A percentile compares a stretch with the other conserved stretches of the same genome.
Evolutionary conservation across 2,888 invertebrate genomes (phyloP).

Genomic region (Leptura quadrifasciata): DNA sequence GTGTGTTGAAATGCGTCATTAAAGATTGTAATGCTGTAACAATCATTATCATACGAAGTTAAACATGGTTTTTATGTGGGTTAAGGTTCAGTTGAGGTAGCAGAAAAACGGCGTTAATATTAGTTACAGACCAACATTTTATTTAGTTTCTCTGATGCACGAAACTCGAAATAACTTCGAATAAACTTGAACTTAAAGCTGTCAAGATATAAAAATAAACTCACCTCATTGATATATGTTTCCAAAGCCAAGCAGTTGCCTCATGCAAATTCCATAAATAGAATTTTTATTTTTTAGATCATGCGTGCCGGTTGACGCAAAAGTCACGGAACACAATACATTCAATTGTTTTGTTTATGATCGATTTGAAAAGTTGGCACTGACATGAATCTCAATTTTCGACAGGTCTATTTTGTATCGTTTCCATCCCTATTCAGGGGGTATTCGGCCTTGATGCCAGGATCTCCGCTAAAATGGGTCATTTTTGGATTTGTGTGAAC

Average conservation of each 20-base stretch:
- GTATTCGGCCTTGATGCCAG: no score
- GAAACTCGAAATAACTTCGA: conserved; percentile 11
- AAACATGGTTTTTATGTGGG: background rate
- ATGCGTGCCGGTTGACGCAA: background rate
- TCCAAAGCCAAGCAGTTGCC: background rate
- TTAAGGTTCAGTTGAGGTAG: background rate
- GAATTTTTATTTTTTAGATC: background rate
- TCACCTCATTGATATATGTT: conserved; percentile 14
- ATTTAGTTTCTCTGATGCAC: conserved; percentile 16
- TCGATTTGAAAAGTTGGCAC: no score
- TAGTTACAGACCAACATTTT: background rate
- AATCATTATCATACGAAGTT: background rate
- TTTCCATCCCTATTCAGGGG: no score
- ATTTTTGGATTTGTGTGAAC: no score
- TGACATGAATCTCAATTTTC: no score
- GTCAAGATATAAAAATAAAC: conserved; percentile 12
- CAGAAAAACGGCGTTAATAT: background rate
- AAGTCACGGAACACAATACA: no score
- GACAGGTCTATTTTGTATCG: no score
- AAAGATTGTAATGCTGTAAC: background rate
- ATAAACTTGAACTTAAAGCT: conserved; percentile 26
- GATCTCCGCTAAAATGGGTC: no score
- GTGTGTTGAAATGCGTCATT: background rate
- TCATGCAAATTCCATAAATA: background rate
- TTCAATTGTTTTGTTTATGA: no score